Evolutionary conservation across 2,113 vertebrate species (phyloP), one percentile per base, ranked within the genome.

Genomic region (Alexandromys fortis): DNA sequence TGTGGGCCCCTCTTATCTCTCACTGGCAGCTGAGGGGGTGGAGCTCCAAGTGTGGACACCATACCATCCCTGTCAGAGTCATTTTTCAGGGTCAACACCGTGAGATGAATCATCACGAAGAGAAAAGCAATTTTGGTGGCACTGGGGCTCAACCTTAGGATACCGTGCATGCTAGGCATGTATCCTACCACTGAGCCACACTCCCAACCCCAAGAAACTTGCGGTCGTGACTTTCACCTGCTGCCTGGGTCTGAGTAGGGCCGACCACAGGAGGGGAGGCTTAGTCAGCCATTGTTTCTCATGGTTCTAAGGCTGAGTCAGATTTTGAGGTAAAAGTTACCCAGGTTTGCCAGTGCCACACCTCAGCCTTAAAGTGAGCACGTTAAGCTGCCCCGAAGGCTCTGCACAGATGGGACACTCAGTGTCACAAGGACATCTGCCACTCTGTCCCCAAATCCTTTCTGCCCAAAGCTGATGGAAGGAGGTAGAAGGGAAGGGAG

Each of bases 231-330:
- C 82, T 85, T 85, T 85, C 82, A 67, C 17, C 82, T 67, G 58
- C 17, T 42, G n/a, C 61, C 63, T 67, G 26, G 82, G 17, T 67
- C 82, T 67, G 61, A 86, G 28, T 33, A 19, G 26, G 19, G 30
- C 28, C 45, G 82, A 33, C 82, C 82, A 47, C 61, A 67, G 82
- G 61, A 28, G 21, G 21, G 38, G 16, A 67, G 28, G 26, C 61
- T 86, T 86, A 86, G 82, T 86, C 61, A 67, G 82, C 38, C 82
- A 86, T 86, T 86, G 82, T 45, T 86, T 67, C 82, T 86, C 38
- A 67, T 47, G 61, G 17, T 45, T 42, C 82, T 47, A 28, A 30
- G 38, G 38, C 82, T 67, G 61, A 65, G 82, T 86, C 82, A 86
- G 38, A 45, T 86, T 67, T 67, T 67, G 82, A 86, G 82, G 82